These are phyloP conservation scores for Rhynchophorus ferrugineus DNA, from an alignment of 1,140 invertebrate genomes.

Conservation along the genomic window DNA sequence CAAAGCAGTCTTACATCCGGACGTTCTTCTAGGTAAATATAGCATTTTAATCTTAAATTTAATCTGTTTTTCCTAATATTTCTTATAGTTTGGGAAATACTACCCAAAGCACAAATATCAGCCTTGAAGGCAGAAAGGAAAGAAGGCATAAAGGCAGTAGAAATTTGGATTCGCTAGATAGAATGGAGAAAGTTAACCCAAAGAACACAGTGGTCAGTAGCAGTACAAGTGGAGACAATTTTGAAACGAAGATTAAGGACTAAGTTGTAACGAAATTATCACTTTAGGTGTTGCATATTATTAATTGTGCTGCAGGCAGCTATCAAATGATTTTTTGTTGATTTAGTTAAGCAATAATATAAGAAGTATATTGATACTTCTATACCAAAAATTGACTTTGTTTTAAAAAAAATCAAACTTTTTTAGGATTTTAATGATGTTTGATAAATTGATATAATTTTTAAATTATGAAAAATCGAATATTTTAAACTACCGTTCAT, in stretches of 20 bases:
- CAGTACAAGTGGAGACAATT: slow-evolving; percentile 32
- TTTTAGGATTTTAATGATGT: no score
- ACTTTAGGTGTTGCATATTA: neutral
- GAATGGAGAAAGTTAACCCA: slow-evolving; percentile 17
- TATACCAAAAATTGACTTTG: no score
- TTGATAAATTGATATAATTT: no score
- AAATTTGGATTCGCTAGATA: slow-evolving; percentile 28
- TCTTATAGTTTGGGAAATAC: slow-evolving; percentile 37
- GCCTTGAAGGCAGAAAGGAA: slow-evolving; percentile 30
- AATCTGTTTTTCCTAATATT: neutral
- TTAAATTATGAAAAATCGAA: no score
- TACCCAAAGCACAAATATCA: slow-evolving; percentile 39
- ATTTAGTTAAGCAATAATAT: no score
- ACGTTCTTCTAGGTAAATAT: slow-evolving; percentile 24
- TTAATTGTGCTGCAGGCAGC: no score
- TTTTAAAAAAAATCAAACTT: no score
- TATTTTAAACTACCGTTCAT: no score
- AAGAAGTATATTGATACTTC: no score
- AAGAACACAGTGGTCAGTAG: slow-evolving; percentile 35
- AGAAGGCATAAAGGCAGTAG: slow-evolving; percentile 24
- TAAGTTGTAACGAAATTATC: slow-evolving; percentile 3
- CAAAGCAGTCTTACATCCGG: slow-evolving; percentile 38
- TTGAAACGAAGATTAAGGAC: slow-evolving; percentile 33
- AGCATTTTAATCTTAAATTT: neutral
- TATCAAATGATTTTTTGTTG: no score